Evolutionary conservation across 1,140 invertebrate genomes (phyloP).

Genomic region (Choristoneura fumiferana): DNA sequence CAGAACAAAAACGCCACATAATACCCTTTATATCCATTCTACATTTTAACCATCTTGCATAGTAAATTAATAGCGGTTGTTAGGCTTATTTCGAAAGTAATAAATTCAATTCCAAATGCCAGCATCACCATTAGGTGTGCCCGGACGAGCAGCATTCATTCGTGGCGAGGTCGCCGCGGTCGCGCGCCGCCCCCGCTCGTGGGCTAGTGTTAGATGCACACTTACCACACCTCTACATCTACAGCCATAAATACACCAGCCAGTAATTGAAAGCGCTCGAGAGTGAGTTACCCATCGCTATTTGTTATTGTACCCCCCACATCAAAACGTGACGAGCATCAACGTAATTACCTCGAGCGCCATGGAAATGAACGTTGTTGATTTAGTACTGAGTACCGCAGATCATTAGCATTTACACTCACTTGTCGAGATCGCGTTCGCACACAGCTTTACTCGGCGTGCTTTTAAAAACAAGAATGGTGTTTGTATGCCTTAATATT

Average conservation of each 20-base stretch:
- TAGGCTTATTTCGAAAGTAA: background rate
- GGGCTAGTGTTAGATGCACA: constrained; percentile 26
- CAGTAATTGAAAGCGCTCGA: constrained; percentile 10
- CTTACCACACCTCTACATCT: background rate
- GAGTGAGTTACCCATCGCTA: background rate
- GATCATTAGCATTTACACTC: background rate
- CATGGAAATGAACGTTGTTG: too few species aligned
- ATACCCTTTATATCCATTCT: too few species aligned
- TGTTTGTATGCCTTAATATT: background rate
- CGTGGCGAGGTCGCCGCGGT: constrained; percentile 46
- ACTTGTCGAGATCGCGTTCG: background rate
- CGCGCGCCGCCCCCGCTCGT: constrained; percentile 40
- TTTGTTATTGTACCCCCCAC: background rate
- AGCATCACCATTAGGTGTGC: constrained; percentile 21
- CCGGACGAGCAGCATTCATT: constrained; percentile 30
- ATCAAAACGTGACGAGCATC: background rate
- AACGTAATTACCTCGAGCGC: background rate
- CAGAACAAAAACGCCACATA: too few species aligned
- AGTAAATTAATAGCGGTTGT: too few species aligned
- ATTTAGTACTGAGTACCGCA: background rate
- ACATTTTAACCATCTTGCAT: too few species aligned
- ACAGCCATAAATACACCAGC: background rate
- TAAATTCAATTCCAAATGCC: constrained; percentile 18
- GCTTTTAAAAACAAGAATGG: background rate
- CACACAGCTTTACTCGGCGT: too few species aligned